Evolutionary conservation across 2,888 invertebrate genomes (phyloP).

Genomic region (Aradus depressus): DNA sequence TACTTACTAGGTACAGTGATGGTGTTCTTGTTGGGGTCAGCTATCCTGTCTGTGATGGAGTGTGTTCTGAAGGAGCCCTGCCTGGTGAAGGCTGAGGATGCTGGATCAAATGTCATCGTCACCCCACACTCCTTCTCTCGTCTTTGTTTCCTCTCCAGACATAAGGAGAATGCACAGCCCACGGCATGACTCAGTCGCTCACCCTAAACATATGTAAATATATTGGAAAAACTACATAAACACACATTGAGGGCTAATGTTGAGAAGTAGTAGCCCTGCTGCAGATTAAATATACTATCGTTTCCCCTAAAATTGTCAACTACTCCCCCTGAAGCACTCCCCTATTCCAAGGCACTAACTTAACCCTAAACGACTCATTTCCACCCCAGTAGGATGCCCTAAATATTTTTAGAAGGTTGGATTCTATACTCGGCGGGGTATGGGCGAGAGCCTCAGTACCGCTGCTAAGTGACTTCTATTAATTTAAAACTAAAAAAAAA

Average conservation of each 20-base stretch:
- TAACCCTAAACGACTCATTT: too few relatives aligned
- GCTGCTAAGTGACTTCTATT: too few relatives aligned
- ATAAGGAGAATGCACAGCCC: constrained; percentile 97
- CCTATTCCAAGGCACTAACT: too few relatives aligned
- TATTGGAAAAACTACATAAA: background rate
- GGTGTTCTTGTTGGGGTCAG: constrained; percentile 38
- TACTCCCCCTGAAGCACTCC: too few relatives aligned
- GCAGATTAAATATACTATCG: too few relatives aligned
- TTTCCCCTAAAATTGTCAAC: too few relatives aligned
- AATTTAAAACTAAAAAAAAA: too few relatives aligned
- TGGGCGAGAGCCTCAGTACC: too few relatives aligned
- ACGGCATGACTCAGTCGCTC: constrained; percentile 98
- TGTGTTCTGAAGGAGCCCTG: constrained; percentile 85
- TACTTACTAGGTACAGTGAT: constrained; percentile 35
- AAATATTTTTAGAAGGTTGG: too few relatives aligned
- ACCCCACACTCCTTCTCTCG: constrained; percentile 93
- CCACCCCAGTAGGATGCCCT: too few relatives aligned
- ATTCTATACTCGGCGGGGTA: too few relatives aligned
- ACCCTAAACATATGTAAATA: constrained; percentile 46
- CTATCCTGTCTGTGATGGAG: constrained; percentile 64
- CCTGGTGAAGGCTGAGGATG: constrained; percentile 82
- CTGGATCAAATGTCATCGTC: constrained; percentile 82
- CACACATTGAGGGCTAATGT: background rate
- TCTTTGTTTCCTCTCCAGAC: constrained; percentile 93
- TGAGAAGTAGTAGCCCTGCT: background rate